phyloP scores from a whole-genome alignment of 2,888 invertebrate genomes.

The Tridacna crocea region DNA sequence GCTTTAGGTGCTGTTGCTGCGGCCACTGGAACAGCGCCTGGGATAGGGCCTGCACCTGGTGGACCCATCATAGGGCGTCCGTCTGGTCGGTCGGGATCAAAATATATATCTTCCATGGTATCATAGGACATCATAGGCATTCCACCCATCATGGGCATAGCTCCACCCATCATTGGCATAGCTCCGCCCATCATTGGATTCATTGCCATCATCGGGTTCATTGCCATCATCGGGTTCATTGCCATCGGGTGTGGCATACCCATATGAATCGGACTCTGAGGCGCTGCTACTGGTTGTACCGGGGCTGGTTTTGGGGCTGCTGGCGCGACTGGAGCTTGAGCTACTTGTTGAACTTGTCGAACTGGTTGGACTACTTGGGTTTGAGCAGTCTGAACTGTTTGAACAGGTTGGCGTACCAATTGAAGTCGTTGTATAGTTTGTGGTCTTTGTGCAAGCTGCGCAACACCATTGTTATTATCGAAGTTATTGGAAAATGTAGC shows the following conservation, averaged over 20 bases:
- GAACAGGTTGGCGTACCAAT: background rate
- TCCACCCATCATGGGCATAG: constrained; percentile 24
- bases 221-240: constrained; percentile 23
- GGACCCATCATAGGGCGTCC: background rate
- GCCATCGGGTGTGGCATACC: constrained; percentile 10
- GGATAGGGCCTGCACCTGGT: background rate
- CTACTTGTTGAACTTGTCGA: constrained; percentile 11
- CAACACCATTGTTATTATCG: constrained; percentile 11
- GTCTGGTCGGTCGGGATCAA: constrained; percentile 36
- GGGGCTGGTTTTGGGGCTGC: constrained; percentile 5
- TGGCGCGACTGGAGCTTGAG: background rate
- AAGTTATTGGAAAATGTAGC: background rate
- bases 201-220: constrained; percentile 29
- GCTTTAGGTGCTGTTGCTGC: background rate
- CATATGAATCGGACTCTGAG: constrained; percentile 1
- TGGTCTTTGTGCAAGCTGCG: background rate
- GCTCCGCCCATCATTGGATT: constrained; percentile 22
- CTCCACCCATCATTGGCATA: constrained; percentile 24
- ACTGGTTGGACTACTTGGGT: constrained; percentile 1
- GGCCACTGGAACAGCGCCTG: background rate
- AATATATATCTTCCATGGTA: constrained; percentile 43
- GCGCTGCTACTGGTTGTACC: background rate
- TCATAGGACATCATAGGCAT: constrained; percentile 47
- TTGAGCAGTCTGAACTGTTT: constrained; percentile 2
- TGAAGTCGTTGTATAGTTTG: background rate